Conservation (phyloP, 2,113 vertebrate genomes). For the Cheilinus undulatus region DNA sequence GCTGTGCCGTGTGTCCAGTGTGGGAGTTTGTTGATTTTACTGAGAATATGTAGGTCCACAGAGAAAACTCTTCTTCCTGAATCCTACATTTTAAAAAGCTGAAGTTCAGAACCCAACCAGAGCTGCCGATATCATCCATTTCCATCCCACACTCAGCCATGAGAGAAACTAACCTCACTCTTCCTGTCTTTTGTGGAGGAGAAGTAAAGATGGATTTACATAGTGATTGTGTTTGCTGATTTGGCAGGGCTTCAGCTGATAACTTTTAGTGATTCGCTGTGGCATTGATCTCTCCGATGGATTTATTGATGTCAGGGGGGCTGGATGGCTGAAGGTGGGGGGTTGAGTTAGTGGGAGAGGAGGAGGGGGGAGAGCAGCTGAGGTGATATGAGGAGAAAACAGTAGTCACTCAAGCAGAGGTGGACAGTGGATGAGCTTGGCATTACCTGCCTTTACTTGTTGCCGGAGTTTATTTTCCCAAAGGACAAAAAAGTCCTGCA, state of each 20-base stretch:
- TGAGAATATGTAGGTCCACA: constrained; percentile 37
- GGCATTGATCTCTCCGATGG: constrained; percentile 84
- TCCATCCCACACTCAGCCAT: constrained; percentile 39
- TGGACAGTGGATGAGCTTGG: constrained; percentile 67
- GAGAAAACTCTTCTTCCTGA: constrained; percentile 46
- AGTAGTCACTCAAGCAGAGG: constrained; percentile 60
- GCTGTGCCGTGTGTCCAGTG: constrained; percentile 14
- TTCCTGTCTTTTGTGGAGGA: constrained; percentile 60
- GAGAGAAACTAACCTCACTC: constrained; percentile 45
- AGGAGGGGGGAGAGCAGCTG: constrained; percentile 34
- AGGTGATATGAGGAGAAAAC: constrained; percentile 67
- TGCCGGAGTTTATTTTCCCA: constrained; percentile 29
- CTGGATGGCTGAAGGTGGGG: constrained; percentile 70
- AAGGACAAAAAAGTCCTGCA: constrained; percentile 45
- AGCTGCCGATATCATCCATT: constrained; percentile 50
- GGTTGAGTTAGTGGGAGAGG: constrained; percentile 58
- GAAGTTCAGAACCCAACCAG: constrained; percentile 30
- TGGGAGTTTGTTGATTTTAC: constrained; percentile 48
- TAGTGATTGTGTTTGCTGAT: constrained; percentile 88
- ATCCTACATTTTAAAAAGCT: constrained; percentile 47
- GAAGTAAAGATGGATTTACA: constrained; percentile 85
- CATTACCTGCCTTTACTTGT: constrained; percentile 57
- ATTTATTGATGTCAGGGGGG: constrained; percentile 82
- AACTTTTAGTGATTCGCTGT: constrained; percentile 86
- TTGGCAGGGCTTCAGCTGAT: constrained; percentile 84